These are phyloP conservation scores for Drosophila teissieri DNA, from an alignment of 1,140 invertebrate species.

Conservation along the genomic window DNA sequence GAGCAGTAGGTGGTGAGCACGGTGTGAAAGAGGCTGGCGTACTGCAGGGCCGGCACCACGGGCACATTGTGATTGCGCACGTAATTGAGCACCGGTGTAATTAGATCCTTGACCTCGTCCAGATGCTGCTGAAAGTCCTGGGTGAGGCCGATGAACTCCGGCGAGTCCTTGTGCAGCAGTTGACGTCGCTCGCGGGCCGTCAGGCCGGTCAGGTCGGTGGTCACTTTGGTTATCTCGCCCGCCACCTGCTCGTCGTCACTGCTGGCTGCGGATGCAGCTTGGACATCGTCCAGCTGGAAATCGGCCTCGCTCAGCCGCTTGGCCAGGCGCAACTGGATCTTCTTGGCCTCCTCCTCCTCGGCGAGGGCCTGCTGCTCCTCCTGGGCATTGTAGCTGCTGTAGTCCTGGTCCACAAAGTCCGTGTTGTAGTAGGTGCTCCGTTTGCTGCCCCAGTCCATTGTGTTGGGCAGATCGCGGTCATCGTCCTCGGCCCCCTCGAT, in stretches of 20 bases:
- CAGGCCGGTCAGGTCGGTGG: conserved; percentile 90
- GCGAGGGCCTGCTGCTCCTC: conserved; percentile 90
- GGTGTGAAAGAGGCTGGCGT: conserved; percentile 89
- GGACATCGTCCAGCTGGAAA: conserved; percentile 88
- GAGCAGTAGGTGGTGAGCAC: conserved; percentile 92
- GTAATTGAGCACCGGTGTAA: conserved; percentile 89
- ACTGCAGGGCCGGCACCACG: conserved; percentile 85
- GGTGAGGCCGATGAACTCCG: conserved; percentile 91
- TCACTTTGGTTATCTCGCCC: conserved; percentile 57
- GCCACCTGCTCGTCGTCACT: conserved; percentile 66
- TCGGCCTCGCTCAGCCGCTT: conserved; percentile 93
- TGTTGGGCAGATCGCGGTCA: conserved; percentile 89
- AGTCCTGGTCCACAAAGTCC: conserved; percentile 95
- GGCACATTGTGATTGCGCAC: conserved; percentile 85
- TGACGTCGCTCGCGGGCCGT: conserved; percentile 90
- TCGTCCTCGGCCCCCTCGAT: conserved; percentile 90
- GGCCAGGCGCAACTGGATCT: conserved; percentile 91
- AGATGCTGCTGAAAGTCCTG: conserved; percentile 91
- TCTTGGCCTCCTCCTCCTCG: conserved; percentile 94
- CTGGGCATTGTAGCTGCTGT: conserved; percentile 89
- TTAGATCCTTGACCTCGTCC: conserved; percentile 87
- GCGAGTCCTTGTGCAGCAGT: conserved; percentile 92
- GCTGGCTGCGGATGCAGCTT: conserved; percentile 19
- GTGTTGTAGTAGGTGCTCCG: conserved; percentile 92
- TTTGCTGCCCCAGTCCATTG: conserved; percentile 94